Percentiles rank a stretch among this genome's conserved stretches.
Evolutionary conservation across 2,888 invertebrate species (phyloP).

Genomic region (Apamea sordens): DNA sequence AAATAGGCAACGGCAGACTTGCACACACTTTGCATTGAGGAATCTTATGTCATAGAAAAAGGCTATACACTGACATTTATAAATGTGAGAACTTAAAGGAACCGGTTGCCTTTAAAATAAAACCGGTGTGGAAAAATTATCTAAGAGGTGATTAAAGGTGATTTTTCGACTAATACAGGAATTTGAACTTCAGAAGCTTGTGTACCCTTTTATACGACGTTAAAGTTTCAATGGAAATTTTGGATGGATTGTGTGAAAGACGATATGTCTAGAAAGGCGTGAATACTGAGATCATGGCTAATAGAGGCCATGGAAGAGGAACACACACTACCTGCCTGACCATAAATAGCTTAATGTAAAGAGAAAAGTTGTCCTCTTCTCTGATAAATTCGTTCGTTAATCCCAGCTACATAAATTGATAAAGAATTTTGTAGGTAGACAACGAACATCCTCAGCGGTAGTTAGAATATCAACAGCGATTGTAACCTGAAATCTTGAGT

Average conservation of each 20-base stretch:
- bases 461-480: neutral
- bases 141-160: neutral
- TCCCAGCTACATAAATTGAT: neutral
- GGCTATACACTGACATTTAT: slow-evolving; percentile 15
- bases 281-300: neutral
- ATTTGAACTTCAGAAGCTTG: neutral
- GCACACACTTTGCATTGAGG: slow-evolving; percentile 24
- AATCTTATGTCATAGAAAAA: slow-evolving; percentile 42
- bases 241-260: neutral
- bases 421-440: neutral
- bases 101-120: neutral
- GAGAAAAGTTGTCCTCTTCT: neutral
- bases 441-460: neutral
- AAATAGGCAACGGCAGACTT: slow-evolving; percentile 8
- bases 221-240: neutral
- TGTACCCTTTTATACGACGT: neutral
- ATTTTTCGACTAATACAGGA: neutral
- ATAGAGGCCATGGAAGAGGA: neutral
- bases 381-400: neutral
- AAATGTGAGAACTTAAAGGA: neutral
- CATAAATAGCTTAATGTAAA: neutral
- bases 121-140: neutral
- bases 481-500: neutral
- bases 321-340: no score
- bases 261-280: neutral